Conservation (phyloP, 2,888 invertebrate genomes). For the Lamellibrachia satsuma region DNA sequence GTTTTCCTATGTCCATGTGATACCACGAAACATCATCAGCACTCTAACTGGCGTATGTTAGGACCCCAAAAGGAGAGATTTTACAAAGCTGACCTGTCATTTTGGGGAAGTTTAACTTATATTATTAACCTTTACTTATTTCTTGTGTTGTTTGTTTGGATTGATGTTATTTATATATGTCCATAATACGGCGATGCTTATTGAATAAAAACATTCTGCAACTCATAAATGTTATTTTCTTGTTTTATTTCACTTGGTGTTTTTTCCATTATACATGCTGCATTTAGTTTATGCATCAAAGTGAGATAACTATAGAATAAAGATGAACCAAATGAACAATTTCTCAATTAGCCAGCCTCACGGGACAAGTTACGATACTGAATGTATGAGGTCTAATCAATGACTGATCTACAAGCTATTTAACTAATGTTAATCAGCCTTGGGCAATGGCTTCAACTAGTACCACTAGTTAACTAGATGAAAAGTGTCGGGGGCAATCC, state of each 20-base stretch:
- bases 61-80: neutral
- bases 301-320: neutral
- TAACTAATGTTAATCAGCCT: too few relatives aligned
- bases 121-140: neutral
- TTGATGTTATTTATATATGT: constrained; percentile 4
- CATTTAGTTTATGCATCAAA: neutral
- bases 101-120: neutral
- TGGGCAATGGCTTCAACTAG: too few relatives aligned
- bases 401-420: too few relatives aligned
- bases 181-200: neutral
- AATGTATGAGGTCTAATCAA: too few relatives aligned
- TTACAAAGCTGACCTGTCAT: neutral
- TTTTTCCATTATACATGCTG: neutral
- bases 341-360: too few relatives aligned
- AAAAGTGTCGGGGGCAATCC: too few relatives aligned
- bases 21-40: neutral
- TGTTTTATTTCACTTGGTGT: neutral
- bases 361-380: too few relatives aligned
- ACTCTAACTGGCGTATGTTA: neutral
- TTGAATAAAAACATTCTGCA: constrained; percentile 11
- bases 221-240: neutral
- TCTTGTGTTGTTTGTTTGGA: neutral
- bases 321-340: too few relatives aligned
- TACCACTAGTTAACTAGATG: too few relatives aligned
- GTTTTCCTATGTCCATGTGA: neutral